phyloP scores from a whole-genome alignment of 2,113 vertebrate species.

The Peromyscus leucopus region DNA sequence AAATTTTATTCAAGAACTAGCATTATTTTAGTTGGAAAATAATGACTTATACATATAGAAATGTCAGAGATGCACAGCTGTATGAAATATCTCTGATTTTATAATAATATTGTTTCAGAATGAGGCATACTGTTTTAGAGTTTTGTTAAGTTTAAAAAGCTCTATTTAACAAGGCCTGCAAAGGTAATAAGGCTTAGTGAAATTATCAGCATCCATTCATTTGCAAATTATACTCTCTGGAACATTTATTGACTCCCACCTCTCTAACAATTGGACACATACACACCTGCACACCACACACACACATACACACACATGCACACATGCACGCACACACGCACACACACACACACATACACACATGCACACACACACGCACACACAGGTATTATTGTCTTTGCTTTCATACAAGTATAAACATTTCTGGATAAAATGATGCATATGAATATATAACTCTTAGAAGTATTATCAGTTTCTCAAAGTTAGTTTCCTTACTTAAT shows the following conservation, averaged over 20 bases:
- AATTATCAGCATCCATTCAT: conserved; percentile 37
- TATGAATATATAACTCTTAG: background rate
- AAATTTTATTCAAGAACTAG: conserved; percentile 44
- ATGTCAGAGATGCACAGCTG: conserved; percentile 9
- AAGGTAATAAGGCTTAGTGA: background rate
- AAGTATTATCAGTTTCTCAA: background rate
- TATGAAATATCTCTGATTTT: conserved; percentile 52
- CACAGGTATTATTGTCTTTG: background rate
- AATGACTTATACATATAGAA: conserved; percentile 45
- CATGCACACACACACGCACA: background rate
- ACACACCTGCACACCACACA: background rate
- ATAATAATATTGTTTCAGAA: conserved; percentile 48
- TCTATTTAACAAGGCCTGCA: background rate
- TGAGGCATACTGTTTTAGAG: background rate
- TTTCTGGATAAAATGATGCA: background rate
- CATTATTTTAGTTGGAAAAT: conserved; percentile 22
- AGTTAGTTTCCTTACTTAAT: background rate
- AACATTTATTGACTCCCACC: background rate
- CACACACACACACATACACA: background rate
- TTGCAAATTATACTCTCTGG: background rate
- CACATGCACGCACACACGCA: background rate
- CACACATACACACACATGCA: background rate
- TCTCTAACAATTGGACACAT: background rate
- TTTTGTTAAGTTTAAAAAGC: background rate
- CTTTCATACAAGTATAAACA: background rate